Conservation (phyloP, 64 coral and sea anemone species). For the Actinia equina region DNA sequence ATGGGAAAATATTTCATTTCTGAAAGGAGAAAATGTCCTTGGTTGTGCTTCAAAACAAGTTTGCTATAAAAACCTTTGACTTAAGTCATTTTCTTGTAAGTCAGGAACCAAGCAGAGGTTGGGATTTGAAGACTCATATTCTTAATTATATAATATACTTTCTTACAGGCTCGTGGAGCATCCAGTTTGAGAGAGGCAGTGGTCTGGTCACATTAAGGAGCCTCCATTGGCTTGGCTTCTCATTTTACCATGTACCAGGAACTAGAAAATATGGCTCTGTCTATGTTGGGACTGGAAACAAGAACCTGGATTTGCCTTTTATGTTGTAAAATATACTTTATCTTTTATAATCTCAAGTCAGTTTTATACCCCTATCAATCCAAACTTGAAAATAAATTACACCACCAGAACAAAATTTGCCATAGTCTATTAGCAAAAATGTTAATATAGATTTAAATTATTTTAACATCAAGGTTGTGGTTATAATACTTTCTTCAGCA, state of each 20-base stretch:
- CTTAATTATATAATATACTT: neutral
- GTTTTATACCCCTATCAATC: neutral
- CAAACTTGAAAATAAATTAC: neutral
- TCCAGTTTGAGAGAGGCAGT: slow-evolving; percentile 95
- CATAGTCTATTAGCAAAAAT: neutral
- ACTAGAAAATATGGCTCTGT: slow-evolving; percentile 88
- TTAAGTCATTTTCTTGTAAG: no score
- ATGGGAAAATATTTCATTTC: no score
- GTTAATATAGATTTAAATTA: no score
- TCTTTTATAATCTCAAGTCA: neutral
- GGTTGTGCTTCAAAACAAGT: no score
- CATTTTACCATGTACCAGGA: slow-evolving; percentile 92
- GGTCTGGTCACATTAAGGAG: slow-evolving; percentile 84
- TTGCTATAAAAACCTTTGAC: no score
- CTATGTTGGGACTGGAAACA: slow-evolving; percentile 89
- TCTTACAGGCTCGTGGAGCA: slow-evolving; percentile 91
- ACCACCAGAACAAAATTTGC: no score
- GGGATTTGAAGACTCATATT: neutral
- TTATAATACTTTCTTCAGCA: neutral
- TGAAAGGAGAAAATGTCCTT: no score
- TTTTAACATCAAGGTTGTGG: neutral
- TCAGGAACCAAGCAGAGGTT: no score
- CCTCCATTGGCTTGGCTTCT: slow-evolving; percentile 93
- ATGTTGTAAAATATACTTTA: slow-evolving; percentile 73
- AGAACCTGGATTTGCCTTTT: slow-evolving; percentile 96